Evolutionary conservation across 1,140 invertebrate species (phyloP), one percentile per base, ranked within the genome.

Genomic region (Calliopsis andreniformis): DNA sequence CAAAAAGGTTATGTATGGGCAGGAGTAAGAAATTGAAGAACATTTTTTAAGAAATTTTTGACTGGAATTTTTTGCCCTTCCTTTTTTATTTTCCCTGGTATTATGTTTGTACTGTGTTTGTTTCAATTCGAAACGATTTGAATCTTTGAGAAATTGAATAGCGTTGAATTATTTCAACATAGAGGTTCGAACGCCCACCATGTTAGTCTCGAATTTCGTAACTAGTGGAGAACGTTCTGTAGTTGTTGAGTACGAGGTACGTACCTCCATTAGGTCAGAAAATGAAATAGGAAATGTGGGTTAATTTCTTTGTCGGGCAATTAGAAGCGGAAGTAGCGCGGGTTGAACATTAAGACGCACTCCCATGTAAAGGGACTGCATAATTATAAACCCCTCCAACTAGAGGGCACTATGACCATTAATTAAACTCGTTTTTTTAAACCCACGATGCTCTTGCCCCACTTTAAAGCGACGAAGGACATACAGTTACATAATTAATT

Each of bases 221-320:
- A 55, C 42, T n/a, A n/a, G n/a, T n/a, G n/a, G 39, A 12, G 35
- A 53, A 63, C 25, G 25, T n/a, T n/a, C 18, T 39, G 30, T 23
- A 32, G 42, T 3, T 3, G 1, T 2, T 14, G 56, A n/a, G 10
- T 32, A 55, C 16, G 12, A 14, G 25, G 16, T 10, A 2, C 16
- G 10, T 20, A 32, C 62, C 32, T n/a, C 23, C 49, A 10, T 45
- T 73, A 25, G 30, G 49, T 45, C 35, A 35, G 47, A 28, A 64
- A 73, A 73, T 73, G 62, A 30, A 73, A 73, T 73, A 55, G 28
- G 71, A 67, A 56, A 73, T 67, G 71, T 73, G 64, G 71, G 62
- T 73, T 66, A 73, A 73, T 73, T 42, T 67, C 23, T 56, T 23
- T 18, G 71, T 73, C 42, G 55, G 53, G 39, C 71, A 73, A 67